A percentile compares a stretch with the other conserved stretches of the same genome.
These are phyloP conservation scores for Procambarus clarkii DNA, from an alignment of 1,140 invertebrate species.

Conservation along the genomic window DNA sequence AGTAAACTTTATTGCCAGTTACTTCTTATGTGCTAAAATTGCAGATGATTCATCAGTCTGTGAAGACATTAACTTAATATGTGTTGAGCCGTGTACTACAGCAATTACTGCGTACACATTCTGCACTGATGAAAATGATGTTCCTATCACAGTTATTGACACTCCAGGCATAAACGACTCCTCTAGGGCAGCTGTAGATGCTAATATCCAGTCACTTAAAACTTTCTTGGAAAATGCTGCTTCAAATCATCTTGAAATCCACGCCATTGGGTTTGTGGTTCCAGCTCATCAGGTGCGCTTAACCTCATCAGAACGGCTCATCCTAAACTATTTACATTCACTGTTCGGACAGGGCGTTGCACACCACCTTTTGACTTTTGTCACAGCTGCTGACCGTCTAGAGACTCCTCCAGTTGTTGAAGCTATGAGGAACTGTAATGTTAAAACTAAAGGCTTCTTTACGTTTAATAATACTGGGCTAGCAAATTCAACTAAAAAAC, in stretches of 20 bases:
- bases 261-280: conserved; percentile 43
- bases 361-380: conserved; percentile 18
- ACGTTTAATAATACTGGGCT: conserved; percentile 44
- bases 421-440: conserved; percentile 25
- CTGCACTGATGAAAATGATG: not conserved
- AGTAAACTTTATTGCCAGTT: conserved; percentile 41
- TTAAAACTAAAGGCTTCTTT: not conserved
- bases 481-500: not conserved
- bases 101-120: conserved; percentile 45
- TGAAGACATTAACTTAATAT: not conserved
- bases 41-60: not conserved
- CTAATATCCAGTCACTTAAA: conserved; percentile 42
- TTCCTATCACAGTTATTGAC: conserved; percentile 38
- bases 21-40: not conserved
- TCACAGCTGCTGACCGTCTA: conserved; percentile 46
- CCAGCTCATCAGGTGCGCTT: conserved; percentile 43
- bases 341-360: conserved; percentile 23
- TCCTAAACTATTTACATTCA: conserved; percentile 37
- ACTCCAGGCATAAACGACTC: conserved; percentile 51
- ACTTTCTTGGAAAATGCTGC: conserved; percentile 37
- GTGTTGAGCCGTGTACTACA: not conserved
- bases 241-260: conserved; percentile 19
- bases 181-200: conserved; percentile 23
- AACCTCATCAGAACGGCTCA: conserved; percentile 45
- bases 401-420: conserved; percentile 41